A percentile compares a stretch with the other conserved stretches of the same genome.
phyloP scores from a whole-genome alignment of 2,113 vertebrate genomes.

The Peromyscus polionotus region DNA sequence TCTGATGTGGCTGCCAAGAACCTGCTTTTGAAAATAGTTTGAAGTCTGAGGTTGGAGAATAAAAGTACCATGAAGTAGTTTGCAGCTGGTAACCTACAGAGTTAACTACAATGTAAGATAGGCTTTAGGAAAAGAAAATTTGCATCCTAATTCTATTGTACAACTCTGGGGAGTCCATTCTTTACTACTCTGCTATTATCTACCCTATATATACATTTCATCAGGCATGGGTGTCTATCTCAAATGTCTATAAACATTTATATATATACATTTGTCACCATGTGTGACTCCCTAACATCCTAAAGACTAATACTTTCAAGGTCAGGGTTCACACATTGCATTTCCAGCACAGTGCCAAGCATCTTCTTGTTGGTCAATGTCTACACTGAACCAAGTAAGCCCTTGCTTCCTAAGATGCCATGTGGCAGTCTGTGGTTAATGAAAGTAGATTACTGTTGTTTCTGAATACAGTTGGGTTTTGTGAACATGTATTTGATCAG shows the following conservation, averaged over 20 bases:
- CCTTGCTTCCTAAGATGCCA: not conserved
- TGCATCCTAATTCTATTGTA: not conserved
- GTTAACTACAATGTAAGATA: conserved; percentile 46
- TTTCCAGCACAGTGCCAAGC: not conserved
- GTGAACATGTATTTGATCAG: not conserved
- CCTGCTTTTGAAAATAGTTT: not conserved
- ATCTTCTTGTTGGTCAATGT: not conserved
- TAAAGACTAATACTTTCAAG: not conserved
- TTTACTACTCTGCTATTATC: not conserved
- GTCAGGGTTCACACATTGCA: not conserved
- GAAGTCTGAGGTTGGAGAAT: not conserved
- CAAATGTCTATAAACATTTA: not conserved
- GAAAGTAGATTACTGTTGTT: conserved; percentile 2
- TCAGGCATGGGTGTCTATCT: not conserved
- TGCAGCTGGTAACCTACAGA: not conserved
- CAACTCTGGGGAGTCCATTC: not conserved
- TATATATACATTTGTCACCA: not conserved
- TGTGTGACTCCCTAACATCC: not conserved
- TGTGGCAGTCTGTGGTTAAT: not conserved
- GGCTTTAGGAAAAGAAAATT: not conserved
- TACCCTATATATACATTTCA: not conserved
- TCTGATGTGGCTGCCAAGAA: not conserved
- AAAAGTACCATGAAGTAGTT: not conserved
- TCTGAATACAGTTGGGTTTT: conserved; percentile 41
- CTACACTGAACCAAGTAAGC: not conserved